Conservation (phyloP, 2,888 invertebrate genomes). For the Schizotus pectinicornis region DNA sequence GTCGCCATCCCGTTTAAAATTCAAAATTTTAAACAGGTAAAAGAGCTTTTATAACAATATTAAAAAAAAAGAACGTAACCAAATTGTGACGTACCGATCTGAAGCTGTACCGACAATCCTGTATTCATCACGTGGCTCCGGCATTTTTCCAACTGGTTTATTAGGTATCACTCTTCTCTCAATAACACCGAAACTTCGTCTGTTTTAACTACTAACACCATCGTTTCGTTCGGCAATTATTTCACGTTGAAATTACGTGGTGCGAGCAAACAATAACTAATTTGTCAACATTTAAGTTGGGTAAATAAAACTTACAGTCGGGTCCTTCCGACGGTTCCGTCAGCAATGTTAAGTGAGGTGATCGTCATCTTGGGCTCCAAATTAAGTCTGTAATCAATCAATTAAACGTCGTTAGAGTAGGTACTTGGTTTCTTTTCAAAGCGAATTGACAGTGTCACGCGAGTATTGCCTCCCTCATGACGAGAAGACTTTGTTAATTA, state of each 20-base stretch:
- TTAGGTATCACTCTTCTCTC: neutral
- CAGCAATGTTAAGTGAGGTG: slow-evolving; percentile 48
- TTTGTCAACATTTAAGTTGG: slow-evolving; percentile 7
- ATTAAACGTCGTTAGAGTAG: slow-evolving; percentile 8
- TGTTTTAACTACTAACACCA: neutral
- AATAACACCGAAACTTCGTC: too few species aligned
- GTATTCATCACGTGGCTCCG: neutral
- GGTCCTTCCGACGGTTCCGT: slow-evolving; percentile 46
- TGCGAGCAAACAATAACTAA: neutral
- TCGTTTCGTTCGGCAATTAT: neutral
- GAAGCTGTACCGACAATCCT: neutral
- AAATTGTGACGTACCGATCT: too few species aligned
- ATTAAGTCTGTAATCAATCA: slow-evolving; percentile 30
- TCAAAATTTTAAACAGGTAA: too few species aligned
- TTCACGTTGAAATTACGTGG: neutral
- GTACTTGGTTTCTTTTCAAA: neutral
- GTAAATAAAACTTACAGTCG: slow-evolving; percentile 41
- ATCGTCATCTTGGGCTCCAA: slow-evolving; percentile 43
- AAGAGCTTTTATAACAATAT: too few species aligned
- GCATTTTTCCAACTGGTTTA: neutral
- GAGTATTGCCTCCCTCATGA: too few species aligned
- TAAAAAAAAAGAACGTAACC: too few species aligned
- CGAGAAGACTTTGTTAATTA: neutral
- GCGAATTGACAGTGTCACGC: neutral
- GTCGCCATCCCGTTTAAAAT: too few species aligned